Percentiles rank a stretch among this genome's conserved stretches.
Conservation (phyloP, 2,797 vertebrate species). For the Pangasius sanitwongsei region DNA sequence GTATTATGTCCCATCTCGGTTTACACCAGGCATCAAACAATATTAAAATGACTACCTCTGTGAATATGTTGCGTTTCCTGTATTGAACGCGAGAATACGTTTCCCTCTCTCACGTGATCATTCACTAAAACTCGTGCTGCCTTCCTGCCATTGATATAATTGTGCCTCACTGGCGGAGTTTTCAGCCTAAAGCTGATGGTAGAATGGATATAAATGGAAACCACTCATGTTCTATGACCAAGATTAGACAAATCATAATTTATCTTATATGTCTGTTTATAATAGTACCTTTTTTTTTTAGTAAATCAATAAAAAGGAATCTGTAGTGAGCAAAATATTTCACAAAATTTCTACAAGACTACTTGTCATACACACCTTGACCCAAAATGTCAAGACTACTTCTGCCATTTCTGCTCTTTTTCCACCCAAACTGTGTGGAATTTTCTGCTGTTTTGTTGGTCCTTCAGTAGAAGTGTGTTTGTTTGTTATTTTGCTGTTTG, state of each 20-base stretch:
- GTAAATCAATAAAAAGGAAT: neutral
- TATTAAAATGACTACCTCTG: neutral
- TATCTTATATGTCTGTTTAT: neutral
- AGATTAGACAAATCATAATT: neutral
- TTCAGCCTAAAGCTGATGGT: conserved; percentile 1
- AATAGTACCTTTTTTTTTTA: neutral
- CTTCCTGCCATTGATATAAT: conserved; percentile 57
- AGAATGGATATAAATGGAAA: neutral
- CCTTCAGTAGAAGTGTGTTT: neutral
- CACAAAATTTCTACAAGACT: no score
- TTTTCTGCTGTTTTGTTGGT: neutral
- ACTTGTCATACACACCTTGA: neutral
- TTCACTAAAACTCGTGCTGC: conserved; percentile 53
- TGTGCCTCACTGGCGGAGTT: conserved; percentile 19
- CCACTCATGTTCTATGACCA: neutral
- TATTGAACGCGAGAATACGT: conserved; percentile 7
- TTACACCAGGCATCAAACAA: neutral
- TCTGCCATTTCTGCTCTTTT: neutral
- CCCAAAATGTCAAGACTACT: neutral
- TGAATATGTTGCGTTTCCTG: neutral
- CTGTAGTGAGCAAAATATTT: neutral
- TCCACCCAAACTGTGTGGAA: neutral
- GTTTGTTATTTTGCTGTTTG: neutral
- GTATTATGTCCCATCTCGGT: conserved; percentile 9
- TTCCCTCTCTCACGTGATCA: conserved; percentile 56